Evolutionary conservation across 2,113 vertebrate species (phyloP).

Genomic region (Tor tambroides): DNA sequence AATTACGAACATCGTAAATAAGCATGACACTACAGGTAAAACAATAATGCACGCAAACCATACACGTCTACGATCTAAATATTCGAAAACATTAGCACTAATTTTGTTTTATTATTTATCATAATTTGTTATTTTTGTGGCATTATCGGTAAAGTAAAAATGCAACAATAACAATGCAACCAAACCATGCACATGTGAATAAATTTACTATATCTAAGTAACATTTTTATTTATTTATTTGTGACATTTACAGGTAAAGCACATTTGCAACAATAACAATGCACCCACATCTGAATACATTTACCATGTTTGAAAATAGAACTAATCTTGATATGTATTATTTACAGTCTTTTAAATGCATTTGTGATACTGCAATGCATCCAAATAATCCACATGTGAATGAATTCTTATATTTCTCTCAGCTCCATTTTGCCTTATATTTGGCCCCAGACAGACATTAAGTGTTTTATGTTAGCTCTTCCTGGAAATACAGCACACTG

Average conservation of each 20-base stretch:
- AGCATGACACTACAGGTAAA: background rate
- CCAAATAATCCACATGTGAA: constrained; percentile 10
- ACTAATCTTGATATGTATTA: background rate
- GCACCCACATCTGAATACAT: background rate
- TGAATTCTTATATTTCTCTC: constrained; percentile 17
- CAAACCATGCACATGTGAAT: background rate
- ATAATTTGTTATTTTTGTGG: background rate
- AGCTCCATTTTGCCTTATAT: constrained; percentile 15
- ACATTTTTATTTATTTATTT: background rate
- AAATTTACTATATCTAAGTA: background rate
- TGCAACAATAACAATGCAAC: background rate
- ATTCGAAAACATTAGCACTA: background rate
- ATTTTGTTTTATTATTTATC: background rate
- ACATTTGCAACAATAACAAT: constrained; percentile 6
- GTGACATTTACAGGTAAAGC: background rate
- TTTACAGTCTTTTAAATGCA: background rate
- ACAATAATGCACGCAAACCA: constrained; percentile 2
- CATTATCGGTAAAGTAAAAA: background rate
- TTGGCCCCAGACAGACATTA: constrained; percentile 26
- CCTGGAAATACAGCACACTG: constrained; percentile 37
- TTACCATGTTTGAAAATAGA: background rate
- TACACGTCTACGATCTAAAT: background rate
- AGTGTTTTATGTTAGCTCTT: constrained; percentile 36
- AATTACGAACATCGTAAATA: background rate
- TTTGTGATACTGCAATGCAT: background rate